Evolutionary conservation across 92 coral and sea anemone genomes (phyloP), one percentile per base, ranked within the genome.

Genomic region (Desmophyllum pertusum): DNA sequence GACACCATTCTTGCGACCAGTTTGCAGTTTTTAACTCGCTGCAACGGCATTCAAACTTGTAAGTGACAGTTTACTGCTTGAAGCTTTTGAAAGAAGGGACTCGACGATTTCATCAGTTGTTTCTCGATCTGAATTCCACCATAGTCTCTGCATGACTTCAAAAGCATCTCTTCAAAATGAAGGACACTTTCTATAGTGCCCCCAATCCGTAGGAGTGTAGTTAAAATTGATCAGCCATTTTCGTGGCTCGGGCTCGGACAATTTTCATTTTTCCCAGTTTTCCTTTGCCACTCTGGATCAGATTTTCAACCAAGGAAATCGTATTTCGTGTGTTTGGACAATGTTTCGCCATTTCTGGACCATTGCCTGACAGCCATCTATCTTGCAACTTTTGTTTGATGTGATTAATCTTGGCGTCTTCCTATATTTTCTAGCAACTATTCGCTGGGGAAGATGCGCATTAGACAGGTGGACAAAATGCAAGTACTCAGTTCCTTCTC

Each of bases 71-170:
- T 59, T 9, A 6, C 23, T 23, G 88, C 42, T 51, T 84, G 88
- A 36, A 84, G 88, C 37, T 64, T 75, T 23, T 48, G 18, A 53
- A 84, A 84, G 62, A 84, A 84, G 39, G 82, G 75, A 25, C 76
- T 74, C 18, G 88, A 62, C 25, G 81, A 63, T 65, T 76, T 76
- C 88, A 84, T 84, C 0, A 73, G 63, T 40, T 76, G 82, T 15
- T 63, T 77, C 46, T 82, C 79, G 33, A 84, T 63, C n/a, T 52
- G 75, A 52, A 74, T 33, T 29, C 75, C 75, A 1, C 88, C 88
- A 46, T 84, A 86, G 48, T 86, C 89, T 70, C 85, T 74, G 40
- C n/a, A 86, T 79, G 57, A 86, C 57, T 41, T 86, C 84, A 18
- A 86, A 86, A n/a, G 73, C 63, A 43, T 7, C n/a, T 71, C 23